A percentile compares a stretch with the other conserved stretches of the same genome.
phyloP scores from a whole-genome alignment of 2,113 vertebrate species.

The Capricornis sumatraensis region DNA sequence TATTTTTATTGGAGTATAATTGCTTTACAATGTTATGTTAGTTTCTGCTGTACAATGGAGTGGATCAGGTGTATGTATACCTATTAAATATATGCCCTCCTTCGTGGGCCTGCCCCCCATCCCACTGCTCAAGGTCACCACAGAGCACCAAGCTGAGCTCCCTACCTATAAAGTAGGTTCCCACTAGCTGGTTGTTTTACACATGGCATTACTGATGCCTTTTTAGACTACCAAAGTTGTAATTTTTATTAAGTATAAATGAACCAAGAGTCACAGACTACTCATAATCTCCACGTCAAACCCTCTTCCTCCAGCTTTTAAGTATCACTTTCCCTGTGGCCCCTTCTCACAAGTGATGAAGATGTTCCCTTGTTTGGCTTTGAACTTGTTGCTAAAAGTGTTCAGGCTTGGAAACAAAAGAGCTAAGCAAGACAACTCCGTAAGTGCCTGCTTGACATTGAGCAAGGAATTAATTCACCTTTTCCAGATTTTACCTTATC shows the following conservation, averaged over 20 bases:
- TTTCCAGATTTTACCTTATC: background rate
- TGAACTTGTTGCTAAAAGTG: background rate
- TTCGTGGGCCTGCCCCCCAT: background rate
- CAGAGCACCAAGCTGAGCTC: background rate
- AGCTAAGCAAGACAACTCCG: background rate
- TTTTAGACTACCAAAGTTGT: background rate
- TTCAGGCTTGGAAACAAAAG: background rate
- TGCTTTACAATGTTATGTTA: background rate
- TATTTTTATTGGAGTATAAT: background rate
- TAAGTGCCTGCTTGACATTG: background rate
- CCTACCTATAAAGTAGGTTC: background rate
- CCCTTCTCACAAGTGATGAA: background rate
- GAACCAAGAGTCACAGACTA: background rate
- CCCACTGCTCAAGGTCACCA: background rate
- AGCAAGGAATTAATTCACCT: constrained; percentile 17
- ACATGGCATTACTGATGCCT: background rate
- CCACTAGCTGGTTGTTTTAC: background rate
- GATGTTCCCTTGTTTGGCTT: background rate
- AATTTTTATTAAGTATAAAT: background rate
- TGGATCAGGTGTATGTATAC: background rate
- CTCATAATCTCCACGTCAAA: background rate
- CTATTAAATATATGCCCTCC: background rate
- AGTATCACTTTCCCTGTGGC: background rate
- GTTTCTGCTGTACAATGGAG: background rate
- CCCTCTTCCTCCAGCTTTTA: background rate